Evolutionary conservation across 2,113 vertebrate genomes (phyloP).

Genomic region (Lasiurus cinereus): DNA sequence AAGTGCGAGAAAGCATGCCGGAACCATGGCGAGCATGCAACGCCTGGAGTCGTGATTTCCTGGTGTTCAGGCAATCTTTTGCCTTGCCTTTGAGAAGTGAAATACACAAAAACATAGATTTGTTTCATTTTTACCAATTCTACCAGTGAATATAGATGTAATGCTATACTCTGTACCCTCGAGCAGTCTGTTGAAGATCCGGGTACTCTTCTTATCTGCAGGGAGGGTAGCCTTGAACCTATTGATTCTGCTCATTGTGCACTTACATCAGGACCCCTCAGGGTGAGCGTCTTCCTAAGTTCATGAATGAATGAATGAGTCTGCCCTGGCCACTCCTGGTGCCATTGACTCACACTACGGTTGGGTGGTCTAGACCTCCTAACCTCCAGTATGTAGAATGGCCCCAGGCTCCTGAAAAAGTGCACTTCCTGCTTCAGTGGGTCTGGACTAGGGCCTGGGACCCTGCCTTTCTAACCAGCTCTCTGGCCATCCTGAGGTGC

Average conservation of each 20-base stretch:
- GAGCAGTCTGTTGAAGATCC: not conserved
- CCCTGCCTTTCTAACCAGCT: not conserved
- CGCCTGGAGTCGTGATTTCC: not conserved
- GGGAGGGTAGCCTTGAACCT: not conserved
- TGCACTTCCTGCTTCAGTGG: not conserved
- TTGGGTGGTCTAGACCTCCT: not conserved
- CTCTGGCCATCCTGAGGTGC: not conserved
- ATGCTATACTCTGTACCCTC: not conserved
- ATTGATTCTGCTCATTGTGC: not conserved
- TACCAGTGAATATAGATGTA: not conserved
- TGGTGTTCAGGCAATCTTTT: not conserved
- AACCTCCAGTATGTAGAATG: not conserved
- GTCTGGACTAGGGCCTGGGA: not conserved
- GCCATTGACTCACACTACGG: not conserved
- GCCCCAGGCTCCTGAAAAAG: not conserved
- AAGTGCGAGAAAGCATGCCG: accelerated
- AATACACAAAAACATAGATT: not conserved
- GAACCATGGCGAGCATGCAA: accelerated
- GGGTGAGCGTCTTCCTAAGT: not conserved
- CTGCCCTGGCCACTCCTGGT: too few relatives aligned
- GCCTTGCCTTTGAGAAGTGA: not conserved
- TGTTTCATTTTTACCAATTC: not conserved
- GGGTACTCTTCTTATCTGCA: not conserved
- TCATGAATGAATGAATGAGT: not conserved
- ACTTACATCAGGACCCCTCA: not conserved